Base-by-base conservation (phyloP, 2,113 vertebrate genomes). In the Protobothrops mucrosquamatus region DNA sequence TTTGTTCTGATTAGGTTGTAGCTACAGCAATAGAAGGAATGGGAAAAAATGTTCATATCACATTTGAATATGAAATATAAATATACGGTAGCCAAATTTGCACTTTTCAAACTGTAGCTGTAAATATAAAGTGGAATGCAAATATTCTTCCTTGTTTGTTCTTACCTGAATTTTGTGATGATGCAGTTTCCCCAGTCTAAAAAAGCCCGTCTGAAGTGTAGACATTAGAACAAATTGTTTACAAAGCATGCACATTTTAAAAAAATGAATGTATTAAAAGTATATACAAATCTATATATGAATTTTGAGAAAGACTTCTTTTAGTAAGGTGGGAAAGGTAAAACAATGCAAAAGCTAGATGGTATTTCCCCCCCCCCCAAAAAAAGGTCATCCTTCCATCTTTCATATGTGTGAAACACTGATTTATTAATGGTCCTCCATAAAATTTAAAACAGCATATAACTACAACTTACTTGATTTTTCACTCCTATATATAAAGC, bases 391-490 rank as follows among this genome's bases (percentile, higher is more conserved):
- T 34, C 6, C 14, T 74, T 18, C 14, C 29, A 69, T 69, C 9
- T 69, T 69, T n/a, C n/a, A 34, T 74, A 74, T n/a, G 43, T 57
- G 87, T 91, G 24, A 88, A 88, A 91, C 57, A 18, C 54, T 10
- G 91, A 18, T 88, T 92, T 43, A 81, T 87, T 87, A 93, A 55
- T 6, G 92, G 61, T 69, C 61, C 34, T 29, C 48, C 34, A 34
- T 88, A 91, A 93, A 55, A 48, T 23, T 46, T 91, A 94, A 91
- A 93, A 51, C 26, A 89, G 7, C 14, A 48, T 15, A 52, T 59
- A 85, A 64, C 56, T 43, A 61, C 14, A 69, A 51, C 26, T 61
- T 92, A 34, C 39, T 12, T 85, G 93, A 90, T 34, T 87, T 88
- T 88, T 61, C 51, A 81, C 1, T 61, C 90, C 69, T 55, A 43